phyloP scores from a whole-genome alignment of 2,888 invertebrate species.

The Lycocerus yunnanus region DNA sequence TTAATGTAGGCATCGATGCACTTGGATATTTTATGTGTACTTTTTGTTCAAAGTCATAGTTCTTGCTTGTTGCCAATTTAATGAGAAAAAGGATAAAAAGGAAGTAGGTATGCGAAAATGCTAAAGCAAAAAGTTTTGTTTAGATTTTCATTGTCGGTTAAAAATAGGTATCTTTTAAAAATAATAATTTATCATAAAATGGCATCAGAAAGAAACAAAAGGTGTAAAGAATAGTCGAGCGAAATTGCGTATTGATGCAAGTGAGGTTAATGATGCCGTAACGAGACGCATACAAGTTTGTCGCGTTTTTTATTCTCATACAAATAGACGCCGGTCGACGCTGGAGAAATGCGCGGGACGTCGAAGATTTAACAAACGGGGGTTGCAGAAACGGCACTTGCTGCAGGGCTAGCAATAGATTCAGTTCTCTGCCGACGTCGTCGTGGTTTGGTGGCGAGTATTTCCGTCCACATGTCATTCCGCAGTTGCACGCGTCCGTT shows the following conservation, averaged over 20 bases:
- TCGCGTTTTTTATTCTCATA: conserved; percentile 35
- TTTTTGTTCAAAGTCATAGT: background rate
- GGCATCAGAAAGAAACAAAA: conserved; percentile 40
- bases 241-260: conserved; percentile 34
- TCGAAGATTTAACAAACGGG: conserved; percentile 33
- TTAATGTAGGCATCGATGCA: background rate
- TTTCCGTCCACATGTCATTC: conserved; percentile 31
- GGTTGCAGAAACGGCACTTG: conserved; percentile 32
- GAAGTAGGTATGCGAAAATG: background rate
- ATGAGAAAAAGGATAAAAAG: background rate
- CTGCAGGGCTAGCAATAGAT: conserved; percentile 23
- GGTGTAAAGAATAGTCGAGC: conserved; percentile 20
- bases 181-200: conserved; percentile 45
- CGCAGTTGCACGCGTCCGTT: conserved; percentile 19
- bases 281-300: conserved; percentile 41
- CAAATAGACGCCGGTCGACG: conserved; percentile 42
- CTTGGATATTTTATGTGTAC: no score
- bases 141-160: conserved; percentile 44
- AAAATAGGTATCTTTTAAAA: conserved; percentile 42
- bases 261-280: conserved; percentile 42
- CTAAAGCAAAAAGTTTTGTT: conserved; percentile 36
- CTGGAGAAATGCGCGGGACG: conserved; percentile 42
- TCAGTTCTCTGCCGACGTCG: conserved; percentile 23
- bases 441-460: conserved; percentile 22
- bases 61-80: background rate